Percentiles rank a stretch among this genome's conserved stretches.
phyloP scores from a whole-genome alignment of 2,113 vertebrate genomes.

The Tupaia tana region DNA sequence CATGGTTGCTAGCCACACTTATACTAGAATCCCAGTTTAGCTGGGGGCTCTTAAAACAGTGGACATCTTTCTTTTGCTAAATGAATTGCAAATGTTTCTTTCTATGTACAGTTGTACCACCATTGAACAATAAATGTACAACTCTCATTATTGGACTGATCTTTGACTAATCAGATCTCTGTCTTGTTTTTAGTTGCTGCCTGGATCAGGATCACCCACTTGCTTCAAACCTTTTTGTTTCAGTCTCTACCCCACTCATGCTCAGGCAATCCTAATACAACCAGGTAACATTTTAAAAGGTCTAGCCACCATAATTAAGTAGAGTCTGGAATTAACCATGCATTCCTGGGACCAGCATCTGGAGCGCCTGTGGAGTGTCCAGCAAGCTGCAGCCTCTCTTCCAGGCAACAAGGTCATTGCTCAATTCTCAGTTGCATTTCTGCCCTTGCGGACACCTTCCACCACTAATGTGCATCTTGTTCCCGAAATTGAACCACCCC shows the following conservation, averaged over 20 bases:
- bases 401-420: not conserved
- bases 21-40: too few species aligned
- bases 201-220: not conserved
- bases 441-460: not conserved
- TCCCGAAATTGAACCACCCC: not conserved
- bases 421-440: not conserved
- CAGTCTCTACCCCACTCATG: not conserved
- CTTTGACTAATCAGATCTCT: not conserved
- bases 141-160: not conserved
- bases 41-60: too few species aligned
- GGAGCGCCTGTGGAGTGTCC: not conserved
- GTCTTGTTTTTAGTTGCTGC: not conserved
- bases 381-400: not conserved
- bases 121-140: not conserved
- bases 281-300: not conserved
- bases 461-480: not conserved
- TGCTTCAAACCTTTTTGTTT: not conserved
- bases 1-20: too few species aligned
- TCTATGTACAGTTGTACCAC: not conserved
- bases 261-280: not conserved
- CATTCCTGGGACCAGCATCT: not conserved
- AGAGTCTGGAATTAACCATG: not conserved
- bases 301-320: not conserved
- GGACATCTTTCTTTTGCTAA: not conserved
- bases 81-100: constrained; percentile 43